Evolutionary conservation across 2,797 vertebrate genomes (phyloP), one percentile per base, ranked within the genome.

Genomic region (Gephyroberyx darwinii): DNA sequence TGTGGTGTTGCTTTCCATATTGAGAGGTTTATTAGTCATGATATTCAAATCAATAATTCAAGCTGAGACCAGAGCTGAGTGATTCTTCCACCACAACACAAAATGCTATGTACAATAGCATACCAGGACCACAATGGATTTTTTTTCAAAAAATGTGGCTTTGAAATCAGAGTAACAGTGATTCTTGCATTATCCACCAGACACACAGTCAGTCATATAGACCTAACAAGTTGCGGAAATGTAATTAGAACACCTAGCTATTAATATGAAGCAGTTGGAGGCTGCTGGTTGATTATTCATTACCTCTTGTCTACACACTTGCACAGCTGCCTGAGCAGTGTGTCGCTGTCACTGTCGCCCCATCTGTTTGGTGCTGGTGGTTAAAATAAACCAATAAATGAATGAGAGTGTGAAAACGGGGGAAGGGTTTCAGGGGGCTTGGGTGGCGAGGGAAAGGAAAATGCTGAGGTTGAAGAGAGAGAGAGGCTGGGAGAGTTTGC

Each of bases 171-270:
- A 51, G 14, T n/a, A 59, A 61, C 43, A 53, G 63, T 19, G 57
- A 71, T 75, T 76, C 31, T 59, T 71, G 41, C 20, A 72, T 73
- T 67, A 74, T 76, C 47, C 70, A 58, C 5, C 50, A 72, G 45
- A 30, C 75, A 76, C 71, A 39, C 74, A 84, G 81, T 82, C 63
- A 48, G 60, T 77, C 71, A 35, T 71, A 68, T 59, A 72, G 78
- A 86, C 66, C 82, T 78, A 71, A 81, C 81, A 90, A 84, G 85
- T 90, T 86, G 85, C 88, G 85, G 74, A 79, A 87, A 85, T 84
- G 80, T 93, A 92, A 94, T 94, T 93, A 93, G 88, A 93, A 93
- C 92, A 94, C 92, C 92, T 93, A 82, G 80, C 89, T 91, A 93
- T 94, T 94, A 93, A 92, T 93, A 92, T 87, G 84, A 92, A 92